Evolutionary conservation across 64 coral and sea anemone species (phyloP), one percentile per base, ranked within the genome.

Genomic region (Montipora efflorescens): DNA sequence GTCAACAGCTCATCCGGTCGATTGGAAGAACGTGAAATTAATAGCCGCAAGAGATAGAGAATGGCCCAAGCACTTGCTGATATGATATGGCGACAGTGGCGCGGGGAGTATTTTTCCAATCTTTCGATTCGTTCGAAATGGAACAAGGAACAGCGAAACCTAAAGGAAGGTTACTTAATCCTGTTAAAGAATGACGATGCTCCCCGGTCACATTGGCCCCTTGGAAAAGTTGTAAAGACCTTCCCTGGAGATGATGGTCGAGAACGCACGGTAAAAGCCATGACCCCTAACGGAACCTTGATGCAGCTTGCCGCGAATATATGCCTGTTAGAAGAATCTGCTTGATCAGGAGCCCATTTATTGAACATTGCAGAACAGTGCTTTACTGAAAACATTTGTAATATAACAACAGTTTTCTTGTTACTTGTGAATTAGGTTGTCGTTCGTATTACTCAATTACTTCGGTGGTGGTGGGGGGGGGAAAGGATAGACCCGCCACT

Each of bases 41-140:
- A 84, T 47, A 81, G 77, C 19, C 45, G 74, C 7, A 69, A 59
- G 43, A 69, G 58, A 36, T 95, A 88, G 81, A 88, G 75, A 48
- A 12, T n/a, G 66, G 87, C 18, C 3, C 55, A 90, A 14, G 49
- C 45, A 5, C 1, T 90, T 3, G 70, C 72, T 16, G 79, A 68
- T 36, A 76, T 90, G 87, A 61, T 94, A 21, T 89, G 92, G 86
- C 61, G 45, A 5, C 15, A 86, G 10, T 94, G 92, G 92, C 86
- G 23, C 5, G 55, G 51, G 18, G 94, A 95, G 25, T 91, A 91
- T 5, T 16, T 92, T 51, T 79, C 93, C 4, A 77, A 2, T 7
- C 45, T 94, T 11, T 2, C 49, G 15, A 14, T n/a, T 5, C 49
- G 94, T 46, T 48, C 55, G 12, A 95, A 95, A 36, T 92, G 89